phyloP scores from a whole-genome alignment of 2,888 invertebrate genomes.

The Coelogynopora nodosa region DNA sequence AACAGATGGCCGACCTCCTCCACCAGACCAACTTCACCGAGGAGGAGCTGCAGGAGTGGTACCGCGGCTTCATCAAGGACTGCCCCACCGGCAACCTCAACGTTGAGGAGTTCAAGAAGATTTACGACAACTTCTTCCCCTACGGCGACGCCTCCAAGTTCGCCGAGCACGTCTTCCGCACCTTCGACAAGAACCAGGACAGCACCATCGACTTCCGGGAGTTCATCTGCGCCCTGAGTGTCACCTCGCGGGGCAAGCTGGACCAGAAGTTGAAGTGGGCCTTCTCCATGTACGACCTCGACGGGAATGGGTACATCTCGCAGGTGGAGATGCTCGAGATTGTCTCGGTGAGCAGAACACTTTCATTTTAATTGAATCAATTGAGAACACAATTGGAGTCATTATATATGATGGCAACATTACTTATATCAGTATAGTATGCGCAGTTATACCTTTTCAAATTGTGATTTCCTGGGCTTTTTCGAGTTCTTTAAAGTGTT shows the following conservation, averaged over 20 bases:
- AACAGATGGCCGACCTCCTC: slow-evolving; percentile 90
- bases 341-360: slow-evolving; percentile 72
- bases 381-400: no score
- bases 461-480: no score
- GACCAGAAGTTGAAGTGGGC: slow-evolving; percentile 98
- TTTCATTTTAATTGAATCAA: no score
- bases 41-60: slow-evolving; percentile 96
- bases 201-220: slow-evolving; percentile 96
- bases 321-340: slow-evolving; percentile 97
- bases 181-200: slow-evolving; percentile 85
- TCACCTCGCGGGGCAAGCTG: slow-evolving; percentile 90
- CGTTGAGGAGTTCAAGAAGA: slow-evolving; percentile 97
- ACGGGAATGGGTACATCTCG: slow-evolving; percentile 95
- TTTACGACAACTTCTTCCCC: slow-evolving; percentile 96
- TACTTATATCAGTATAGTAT: no score
- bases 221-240: slow-evolving; percentile 90
- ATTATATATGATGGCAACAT: no score
- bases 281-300: slow-evolving; percentile 97
- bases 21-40: slow-evolving; percentile 96
- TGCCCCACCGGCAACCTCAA: slow-evolving; percentile 93
- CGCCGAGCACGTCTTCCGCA: slow-evolving; percentile 89
- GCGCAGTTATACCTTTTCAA: no score
- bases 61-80: slow-evolving; percentile 93
- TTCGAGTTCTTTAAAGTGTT: no score
- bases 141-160: slow-evolving; percentile 87